Evolutionary conservation across 2,888 invertebrate species (phyloP), one percentile per base, ranked within the genome.

Genomic region (Tipula vernalis): DNA sequence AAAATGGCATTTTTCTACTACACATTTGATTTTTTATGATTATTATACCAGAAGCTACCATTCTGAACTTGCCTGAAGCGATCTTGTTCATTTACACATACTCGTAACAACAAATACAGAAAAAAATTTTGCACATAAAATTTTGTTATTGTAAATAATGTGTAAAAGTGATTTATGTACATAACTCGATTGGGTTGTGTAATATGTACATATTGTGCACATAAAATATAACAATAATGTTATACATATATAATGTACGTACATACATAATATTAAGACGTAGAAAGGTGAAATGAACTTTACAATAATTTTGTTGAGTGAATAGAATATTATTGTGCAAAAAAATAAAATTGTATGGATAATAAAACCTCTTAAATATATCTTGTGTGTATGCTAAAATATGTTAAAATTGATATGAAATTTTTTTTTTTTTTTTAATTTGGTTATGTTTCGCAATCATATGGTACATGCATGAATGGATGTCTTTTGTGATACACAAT

Each of bases 231-330:
- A 71, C 71, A 71, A 28, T 71, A 8, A 71, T 71, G 28, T 28
- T 71, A 71, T 71, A 71, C 28, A 71, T 51, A 51, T 51, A 51
- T 51, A 13, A 71, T 18, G 28, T 13, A n/a, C 3, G n/a, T n/a
- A 47, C 3, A 47, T 47, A n/a, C n/a, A 71, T 39, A 6, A 39
- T 39, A 39, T 39, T 39, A 39, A 39, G 6, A 39, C 5, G 6
- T 71, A 71, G 71, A 71, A 71, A 71, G 71, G 71, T 71, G 71
- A 71, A 71, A 71, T 71, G 71, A 71, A 71, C 71, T 71, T 71
- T 71, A 71, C 71, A 71, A 28, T 71, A n/a, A n/a, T n/a, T n/a
- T n/a, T n/a, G n/a, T 71, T 71, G 1, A 15, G 51, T 15, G 51
- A 71, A 71, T 71, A 71, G 71, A 71, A 18, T 18, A 6, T 8